These are phyloP conservation scores for Ictalurus punctatus DNA, from an alignment of 2,113 vertebrate species.

Conservation along the genomic window DNA sequence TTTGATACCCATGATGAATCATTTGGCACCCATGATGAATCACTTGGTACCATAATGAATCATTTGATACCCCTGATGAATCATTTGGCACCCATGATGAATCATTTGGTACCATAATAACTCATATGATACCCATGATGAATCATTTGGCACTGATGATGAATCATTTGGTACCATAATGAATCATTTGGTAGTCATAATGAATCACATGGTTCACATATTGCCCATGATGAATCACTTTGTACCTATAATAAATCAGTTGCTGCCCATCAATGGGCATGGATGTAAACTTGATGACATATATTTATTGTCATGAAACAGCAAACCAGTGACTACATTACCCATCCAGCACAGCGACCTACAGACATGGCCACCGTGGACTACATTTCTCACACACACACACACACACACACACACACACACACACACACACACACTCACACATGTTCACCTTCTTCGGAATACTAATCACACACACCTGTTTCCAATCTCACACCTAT, in stretches of 20 bases:
- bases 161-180: background rate
- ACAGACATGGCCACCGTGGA: no score
- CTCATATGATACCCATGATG: background rate
- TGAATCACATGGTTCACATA: background rate
- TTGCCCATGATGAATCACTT: background rate
- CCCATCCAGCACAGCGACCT: no score
- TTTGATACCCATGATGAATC: background rate
- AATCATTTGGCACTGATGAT: background rate
- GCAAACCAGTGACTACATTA: no score
- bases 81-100: background rate
- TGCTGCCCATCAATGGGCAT: background rate
- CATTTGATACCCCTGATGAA: background rate
- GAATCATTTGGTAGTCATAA: background rate
- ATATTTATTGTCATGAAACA: no score
- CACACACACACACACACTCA: no score
- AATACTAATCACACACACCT: no score
- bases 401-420: no score
- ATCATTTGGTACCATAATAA: background rate
- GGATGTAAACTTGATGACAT: background rate
- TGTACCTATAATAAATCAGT: background rate
- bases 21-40: background rate
- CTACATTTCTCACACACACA: no score
- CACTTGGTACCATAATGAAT: background rate
- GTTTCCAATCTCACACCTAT: no score
- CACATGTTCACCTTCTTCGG: no score